phyloP scores from a whole-genome alignment of 1,140 invertebrate genomes.

The Chrysoperla carnea region DNA sequence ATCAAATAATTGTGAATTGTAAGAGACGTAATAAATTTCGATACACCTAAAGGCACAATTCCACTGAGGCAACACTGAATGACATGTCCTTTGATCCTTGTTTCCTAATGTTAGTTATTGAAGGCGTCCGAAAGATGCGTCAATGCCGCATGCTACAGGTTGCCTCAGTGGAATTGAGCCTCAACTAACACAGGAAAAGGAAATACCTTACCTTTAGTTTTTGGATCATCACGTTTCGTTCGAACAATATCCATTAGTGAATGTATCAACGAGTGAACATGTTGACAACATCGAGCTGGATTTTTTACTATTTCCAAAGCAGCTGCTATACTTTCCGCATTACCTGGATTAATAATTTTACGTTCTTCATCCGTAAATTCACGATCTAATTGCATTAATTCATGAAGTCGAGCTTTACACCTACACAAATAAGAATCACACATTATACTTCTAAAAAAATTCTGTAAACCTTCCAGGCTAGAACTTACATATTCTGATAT shows the following conservation, averaged over 20 bases:
- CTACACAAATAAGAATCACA: slow-evolving; percentile 29
- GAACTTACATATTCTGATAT: slow-evolving; percentile 80
- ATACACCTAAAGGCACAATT: background rate
- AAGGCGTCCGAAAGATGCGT: too few relatives aligned
- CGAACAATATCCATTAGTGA: slow-evolving; percentile 72
- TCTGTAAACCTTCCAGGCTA: background rate
- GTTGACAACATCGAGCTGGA: slow-evolving; percentile 83
- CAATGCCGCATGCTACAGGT: too few relatives aligned
- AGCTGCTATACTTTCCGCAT: slow-evolving; percentile 67
- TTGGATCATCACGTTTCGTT: slow-evolving; percentile 69
- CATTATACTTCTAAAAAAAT: background rate
- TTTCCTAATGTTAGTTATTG: too few relatives aligned
- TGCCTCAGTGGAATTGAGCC: too few relatives aligned
- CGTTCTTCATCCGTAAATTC: slow-evolving; percentile 79
- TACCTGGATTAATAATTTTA: slow-evolving; percentile 75
- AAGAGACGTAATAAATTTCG: background rate
- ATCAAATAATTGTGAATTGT: background rate
- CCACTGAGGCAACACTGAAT: too few relatives aligned
- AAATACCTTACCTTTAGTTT: slow-evolving; percentile 67
- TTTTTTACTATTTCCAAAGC: slow-evolving; percentile 94
- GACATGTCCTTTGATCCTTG: too few relatives aligned
- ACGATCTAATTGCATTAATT: slow-evolving; percentile 77
- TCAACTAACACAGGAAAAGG: too few relatives aligned
- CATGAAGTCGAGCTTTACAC: slow-evolving; percentile 87
- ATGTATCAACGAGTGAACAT: slow-evolving; percentile 73